Conservation (phyloP, 1,140 invertebrate genomes). For the Drosophila malerkotliana region DNA sequence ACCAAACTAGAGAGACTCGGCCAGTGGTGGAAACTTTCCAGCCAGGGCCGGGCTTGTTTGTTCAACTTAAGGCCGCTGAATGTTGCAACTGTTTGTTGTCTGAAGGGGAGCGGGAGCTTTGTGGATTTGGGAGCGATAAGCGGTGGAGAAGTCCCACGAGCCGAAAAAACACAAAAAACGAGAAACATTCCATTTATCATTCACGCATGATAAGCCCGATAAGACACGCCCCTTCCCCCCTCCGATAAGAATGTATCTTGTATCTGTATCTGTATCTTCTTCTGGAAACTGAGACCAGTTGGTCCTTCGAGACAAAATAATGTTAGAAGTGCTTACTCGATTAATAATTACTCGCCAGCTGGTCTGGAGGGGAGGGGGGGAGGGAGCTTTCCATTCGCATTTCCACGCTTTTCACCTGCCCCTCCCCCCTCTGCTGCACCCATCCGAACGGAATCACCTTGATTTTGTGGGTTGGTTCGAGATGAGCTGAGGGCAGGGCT, state of each 20-base stretch:
- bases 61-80: slow-evolving; percentile 37
- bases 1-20: slow-evolving; percentile 24
- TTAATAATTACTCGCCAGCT: too few species aligned
- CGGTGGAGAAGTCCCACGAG: neutral
- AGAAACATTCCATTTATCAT: slow-evolving; percentile 63
- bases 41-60: slow-evolving; percentile 14
- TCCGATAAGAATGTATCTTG: too few species aligned
- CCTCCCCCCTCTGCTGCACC: slow-evolving; percentile 15
- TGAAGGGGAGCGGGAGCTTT: slow-evolving; percentile 1
- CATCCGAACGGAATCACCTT: slow-evolving; percentile 29
- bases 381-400: neutral
- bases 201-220: slow-evolving; percentile 69
- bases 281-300: slow-evolving; percentile 22
- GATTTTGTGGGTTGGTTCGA: slow-evolving; percentile 38
- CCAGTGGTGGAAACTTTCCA: slow-evolving; percentile 3
- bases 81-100: slow-evolving; percentile 51
- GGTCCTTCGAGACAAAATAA: neutral
- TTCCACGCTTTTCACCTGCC: neutral
- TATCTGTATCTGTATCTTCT: slow-evolving; percentile 48
- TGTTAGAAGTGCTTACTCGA: too few species aligned
- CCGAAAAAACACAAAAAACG: slow-evolving; percentile 32
- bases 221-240: slow-evolving; percentile 4
- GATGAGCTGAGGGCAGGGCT: slow-evolving; percentile 5
- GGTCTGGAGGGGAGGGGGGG: too few species aligned
- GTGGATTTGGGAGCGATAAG: slow-evolving; percentile 46